Percentiles rank a stretch among this genome's conserved stretches.
Conservation (phyloP, 2,888 invertebrate species). For the Cosmorhoe ocellata region DNA sequence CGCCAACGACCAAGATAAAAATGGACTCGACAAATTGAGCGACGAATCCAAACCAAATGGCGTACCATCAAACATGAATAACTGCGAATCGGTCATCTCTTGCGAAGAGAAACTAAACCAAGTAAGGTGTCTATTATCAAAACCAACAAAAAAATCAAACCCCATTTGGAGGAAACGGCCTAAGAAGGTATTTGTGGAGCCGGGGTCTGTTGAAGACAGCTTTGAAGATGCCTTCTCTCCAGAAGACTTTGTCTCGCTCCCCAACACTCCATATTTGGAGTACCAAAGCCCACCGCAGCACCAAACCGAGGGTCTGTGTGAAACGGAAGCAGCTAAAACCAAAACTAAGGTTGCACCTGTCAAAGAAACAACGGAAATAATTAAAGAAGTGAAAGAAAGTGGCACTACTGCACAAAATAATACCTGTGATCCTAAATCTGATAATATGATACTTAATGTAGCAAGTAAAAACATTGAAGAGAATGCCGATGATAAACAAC, state of each 20-base stretch:
- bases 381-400: slow-evolving; percentile 25
- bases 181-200: slow-evolving; percentile 57
- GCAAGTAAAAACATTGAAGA: slow-evolving; percentile 5
- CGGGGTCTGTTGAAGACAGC: slow-evolving; percentile 55
- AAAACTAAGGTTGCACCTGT: slow-evolving; percentile 43
- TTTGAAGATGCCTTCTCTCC: slow-evolving; percentile 67
- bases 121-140: slow-evolving; percentile 50
- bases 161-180: slow-evolving; percentile 44
- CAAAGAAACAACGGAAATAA: slow-evolving; percentile 40
- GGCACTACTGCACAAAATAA: slow-evolving; percentile 6
- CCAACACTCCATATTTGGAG: slow-evolving; percentile 50
- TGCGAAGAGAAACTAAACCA: slow-evolving; percentile 65
- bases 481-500: slow-evolving; percentile 29
- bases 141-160: slow-evolving; percentile 36
- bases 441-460: background rate
- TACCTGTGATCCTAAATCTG: slow-evolving; percentile 4
- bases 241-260: slow-evolving; percentile 57
- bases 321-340: slow-evolving; percentile 49
- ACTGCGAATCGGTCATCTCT: slow-evolving; percentile 53
- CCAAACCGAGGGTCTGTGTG: slow-evolving; percentile 44
- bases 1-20: slow-evolving; percentile 68
- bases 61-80: slow-evolving; percentile 52
- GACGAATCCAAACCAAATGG: slow-evolving; percentile 41
- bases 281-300: slow-evolving; percentile 49
- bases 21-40: slow-evolving; percentile 41